These are phyloP conservation scores for Tragelaphus oryx DNA, from an alignment of 2,797 vertebrate species.

Conservation along the genomic window DNA sequence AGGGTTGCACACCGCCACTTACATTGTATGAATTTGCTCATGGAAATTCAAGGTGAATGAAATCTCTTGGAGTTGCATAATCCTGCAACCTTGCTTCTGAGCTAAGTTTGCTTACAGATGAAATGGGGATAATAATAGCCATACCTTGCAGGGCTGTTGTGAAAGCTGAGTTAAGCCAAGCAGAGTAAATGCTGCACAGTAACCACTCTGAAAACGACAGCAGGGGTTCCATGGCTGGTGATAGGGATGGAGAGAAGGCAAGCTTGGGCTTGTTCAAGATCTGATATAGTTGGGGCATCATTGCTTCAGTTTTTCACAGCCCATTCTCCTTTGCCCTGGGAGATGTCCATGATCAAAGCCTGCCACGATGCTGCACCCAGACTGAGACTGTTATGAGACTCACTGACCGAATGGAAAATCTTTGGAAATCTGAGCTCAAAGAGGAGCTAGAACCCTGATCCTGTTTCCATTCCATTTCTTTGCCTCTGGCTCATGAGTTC, in stretches of 20 bases:
- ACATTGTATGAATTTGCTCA: accelerated
- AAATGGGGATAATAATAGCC: not conserved
- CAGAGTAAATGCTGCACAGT: not conserved
- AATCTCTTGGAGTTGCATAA: not conserved
- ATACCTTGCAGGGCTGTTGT: not conserved
- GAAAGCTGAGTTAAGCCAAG: not conserved
- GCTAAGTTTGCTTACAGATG: not conserved
- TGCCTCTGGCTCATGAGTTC: not conserved
- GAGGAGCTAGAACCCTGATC: not conserved
- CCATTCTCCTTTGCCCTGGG: not conserved
- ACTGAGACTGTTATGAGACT: not conserved
- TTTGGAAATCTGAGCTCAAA: constrained; percentile 28
- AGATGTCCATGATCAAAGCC: not conserved
- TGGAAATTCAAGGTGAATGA: not conserved
- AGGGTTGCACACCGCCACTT: not conserved
- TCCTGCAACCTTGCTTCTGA: not conserved
- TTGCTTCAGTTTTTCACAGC: not conserved
- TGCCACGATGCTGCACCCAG: not conserved
- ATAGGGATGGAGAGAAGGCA: not conserved
- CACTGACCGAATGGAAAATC: not conserved
- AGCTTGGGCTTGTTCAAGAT: not conserved
- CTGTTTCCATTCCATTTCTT: not conserved
- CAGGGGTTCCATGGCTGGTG: not conserved
- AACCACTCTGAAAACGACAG: not conserved
- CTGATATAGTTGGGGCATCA: not conserved